Evolutionary conservation across 2,888 invertebrate genomes (phyloP).

Genomic region (Sceliomorpha sp.): DNA sequence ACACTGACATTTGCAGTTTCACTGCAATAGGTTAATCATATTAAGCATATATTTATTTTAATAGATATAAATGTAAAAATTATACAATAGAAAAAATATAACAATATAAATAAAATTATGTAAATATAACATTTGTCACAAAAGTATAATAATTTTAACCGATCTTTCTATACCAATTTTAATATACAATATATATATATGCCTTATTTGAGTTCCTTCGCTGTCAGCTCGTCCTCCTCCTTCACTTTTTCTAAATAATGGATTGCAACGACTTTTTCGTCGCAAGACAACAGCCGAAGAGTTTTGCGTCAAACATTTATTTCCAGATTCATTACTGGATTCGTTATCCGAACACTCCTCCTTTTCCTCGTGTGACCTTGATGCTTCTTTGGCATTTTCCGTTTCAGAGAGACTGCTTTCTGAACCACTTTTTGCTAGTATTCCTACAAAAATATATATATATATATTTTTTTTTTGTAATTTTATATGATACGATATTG

Average conservation of each 20-base stretch:
- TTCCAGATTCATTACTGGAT: constrained; percentile 75
- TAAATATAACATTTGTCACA: no score
- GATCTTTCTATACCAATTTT: no score
- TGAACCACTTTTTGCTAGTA: constrained; percentile 90
- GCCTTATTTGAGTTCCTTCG: constrained; percentile 75
- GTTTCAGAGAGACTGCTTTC: constrained; percentile 93
- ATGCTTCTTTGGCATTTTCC: constrained; percentile 87
- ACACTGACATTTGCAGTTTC: no score
- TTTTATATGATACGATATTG: background rate
- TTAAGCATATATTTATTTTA: no score
- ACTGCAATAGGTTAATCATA: no score
- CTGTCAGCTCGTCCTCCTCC: constrained; percentile 79
- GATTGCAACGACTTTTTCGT: constrained; percentile 85
- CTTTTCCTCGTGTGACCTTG: constrained; percentile 86
- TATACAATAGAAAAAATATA: no score
- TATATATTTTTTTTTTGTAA: constrained; percentile 51
- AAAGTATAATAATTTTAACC: no score
- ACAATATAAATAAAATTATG: no score
- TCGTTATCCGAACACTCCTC: constrained; percentile 87
- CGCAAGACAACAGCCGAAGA: constrained; percentile 82
- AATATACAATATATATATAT: no score
- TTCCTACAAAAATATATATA: constrained; percentile 71
- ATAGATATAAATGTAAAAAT: no score
- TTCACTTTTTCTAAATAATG: constrained; percentile 86
- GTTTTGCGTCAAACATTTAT: constrained; percentile 71